Percentiles rank a stretch among this genome's conserved stretches.
phyloP scores from a whole-genome alignment of 2,113 vertebrate genomes.

The Mystacornis crossleyi region DNA sequence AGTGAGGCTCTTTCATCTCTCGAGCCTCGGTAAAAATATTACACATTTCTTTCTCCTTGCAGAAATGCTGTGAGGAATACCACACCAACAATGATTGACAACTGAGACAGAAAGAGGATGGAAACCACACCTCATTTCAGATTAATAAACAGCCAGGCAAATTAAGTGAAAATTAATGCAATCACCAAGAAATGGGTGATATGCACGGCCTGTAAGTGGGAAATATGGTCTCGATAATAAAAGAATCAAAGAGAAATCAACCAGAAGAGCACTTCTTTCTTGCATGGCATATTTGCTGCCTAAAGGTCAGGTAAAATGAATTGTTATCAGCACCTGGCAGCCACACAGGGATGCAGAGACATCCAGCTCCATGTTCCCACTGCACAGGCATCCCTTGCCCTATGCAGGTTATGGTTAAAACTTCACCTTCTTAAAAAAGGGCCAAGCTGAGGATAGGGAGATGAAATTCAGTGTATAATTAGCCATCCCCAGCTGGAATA shows the following conservation, averaged over 20 bases:
- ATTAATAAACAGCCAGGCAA: background rate
- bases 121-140: background rate
- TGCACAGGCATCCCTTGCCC: background rate
- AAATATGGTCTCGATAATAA: background rate
- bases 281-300: background rate
- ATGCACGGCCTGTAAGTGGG: background rate
- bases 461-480: background rate
- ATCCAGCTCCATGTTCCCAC: rapidly evolving
- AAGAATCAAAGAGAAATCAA: background rate
- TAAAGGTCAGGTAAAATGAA: background rate
- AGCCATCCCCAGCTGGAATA: background rate
- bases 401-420: background rate
- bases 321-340: background rate
- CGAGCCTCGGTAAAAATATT: background rate
- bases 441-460: background rate
- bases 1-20: background rate
- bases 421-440: background rate
- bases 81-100: background rate
- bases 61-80: background rate
- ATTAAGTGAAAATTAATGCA: background rate
- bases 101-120: background rate
- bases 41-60: background rate
- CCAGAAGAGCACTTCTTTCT: background rate
- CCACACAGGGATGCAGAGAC: background rate
- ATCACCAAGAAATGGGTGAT: background rate